Percentiles rank a stretch among this genome's conserved stretches.
These are phyloP conservation scores for Allobates femoralis DNA, from an alignment of 2,797 vertebrate species.

Conservation along the genomic window DNA sequence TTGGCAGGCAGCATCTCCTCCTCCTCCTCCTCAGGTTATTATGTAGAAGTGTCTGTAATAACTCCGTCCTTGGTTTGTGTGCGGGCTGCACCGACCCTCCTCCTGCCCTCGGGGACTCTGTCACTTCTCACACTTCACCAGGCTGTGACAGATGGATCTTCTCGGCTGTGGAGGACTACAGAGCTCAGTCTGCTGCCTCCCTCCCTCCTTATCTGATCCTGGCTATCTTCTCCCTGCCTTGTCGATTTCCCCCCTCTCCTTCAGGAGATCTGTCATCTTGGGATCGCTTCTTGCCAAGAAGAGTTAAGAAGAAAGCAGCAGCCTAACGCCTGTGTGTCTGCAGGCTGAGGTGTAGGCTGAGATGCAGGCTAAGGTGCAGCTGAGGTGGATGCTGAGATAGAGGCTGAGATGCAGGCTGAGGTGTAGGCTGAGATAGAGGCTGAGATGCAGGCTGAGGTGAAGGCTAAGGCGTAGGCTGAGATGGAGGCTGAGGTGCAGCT, in stretches of 20 bases:
- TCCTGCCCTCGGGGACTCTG: conserved; percentile 30
- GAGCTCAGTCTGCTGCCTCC: conserved; percentile 67
- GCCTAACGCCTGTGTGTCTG: conserved; percentile 17
- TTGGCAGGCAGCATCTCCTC: conserved; percentile 78
- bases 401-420: neutral
- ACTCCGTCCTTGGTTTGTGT: neutral
- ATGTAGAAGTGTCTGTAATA: neutral
- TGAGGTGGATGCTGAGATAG: no score
- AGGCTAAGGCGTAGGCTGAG: no score
- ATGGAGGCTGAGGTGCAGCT: no score
- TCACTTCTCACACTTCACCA: conserved; percentile 63
- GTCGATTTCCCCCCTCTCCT: conserved; percentile 64
- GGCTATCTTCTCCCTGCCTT: conserved; percentile 68
- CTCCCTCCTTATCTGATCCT: conserved; percentile 76
- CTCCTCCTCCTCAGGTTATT: neutral
- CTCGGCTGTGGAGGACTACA: conserved; percentile 64
- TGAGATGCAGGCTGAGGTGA: neutral
- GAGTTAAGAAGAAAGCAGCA: conserved; percentile 52
- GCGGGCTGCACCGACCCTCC: neutral
- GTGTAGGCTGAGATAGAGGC: no score
- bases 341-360: conserved; percentile 12
- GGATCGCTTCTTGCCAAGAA: conserved; percentile 69
- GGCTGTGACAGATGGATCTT: conserved; percentile 67
- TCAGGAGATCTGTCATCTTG: conserved; percentile 73
- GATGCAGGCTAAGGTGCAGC: no score